Base-by-base conservation (phyloP, 2,888 invertebrate genomes). In the Sthenelais limicola region DNA sequence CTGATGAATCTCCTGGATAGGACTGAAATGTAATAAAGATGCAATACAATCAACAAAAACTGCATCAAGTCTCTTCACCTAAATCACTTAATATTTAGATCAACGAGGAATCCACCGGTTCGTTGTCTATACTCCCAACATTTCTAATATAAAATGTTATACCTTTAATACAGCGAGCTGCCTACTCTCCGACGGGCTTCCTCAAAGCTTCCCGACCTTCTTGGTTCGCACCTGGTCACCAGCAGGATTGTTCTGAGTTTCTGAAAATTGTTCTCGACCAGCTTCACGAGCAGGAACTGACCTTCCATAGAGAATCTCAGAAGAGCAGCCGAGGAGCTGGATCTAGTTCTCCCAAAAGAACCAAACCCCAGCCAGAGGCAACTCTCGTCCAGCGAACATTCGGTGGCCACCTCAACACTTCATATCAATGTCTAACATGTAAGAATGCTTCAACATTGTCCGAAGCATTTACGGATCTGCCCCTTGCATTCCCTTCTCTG, bases 211-310 rank as follows among this genome's bases (percentile, higher is more conserved):
- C 94, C 0, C 90, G 93, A 78, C 94, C 95, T 5, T 91, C 93
- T 0, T 93, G 93, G 82, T 95, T 95, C 86, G 90, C 91, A 38
- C 90, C 90, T 5, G 92, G 94, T 21, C 91, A 92, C 76, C 95
- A 96, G 82, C 95, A 96, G 82, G 95, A 95, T 82, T 94, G 95
- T 87, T 94, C 94, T 0, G 95, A 95, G 88, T 95, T 94, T 88
- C 88, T 95, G 71, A 92, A 93, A 62, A 93, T 83, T 90, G 90
- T 93, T 12, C 89, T 93, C 80, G 92, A 93, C 85, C 89, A 92
- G 72, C 86, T 95, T 71, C 93, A 94, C 76, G 94, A 94, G 76
- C 93, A 94, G 81, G 92, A 93, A 81, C 90, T 74, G 58, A 12
- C 68, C 73, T 7, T 24, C 26, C 24, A 38, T 3, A 1, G 62